Base-by-base conservation (phyloP, 64 coral and sea anemone species). In the Pocillopora verrucosa region DNA sequence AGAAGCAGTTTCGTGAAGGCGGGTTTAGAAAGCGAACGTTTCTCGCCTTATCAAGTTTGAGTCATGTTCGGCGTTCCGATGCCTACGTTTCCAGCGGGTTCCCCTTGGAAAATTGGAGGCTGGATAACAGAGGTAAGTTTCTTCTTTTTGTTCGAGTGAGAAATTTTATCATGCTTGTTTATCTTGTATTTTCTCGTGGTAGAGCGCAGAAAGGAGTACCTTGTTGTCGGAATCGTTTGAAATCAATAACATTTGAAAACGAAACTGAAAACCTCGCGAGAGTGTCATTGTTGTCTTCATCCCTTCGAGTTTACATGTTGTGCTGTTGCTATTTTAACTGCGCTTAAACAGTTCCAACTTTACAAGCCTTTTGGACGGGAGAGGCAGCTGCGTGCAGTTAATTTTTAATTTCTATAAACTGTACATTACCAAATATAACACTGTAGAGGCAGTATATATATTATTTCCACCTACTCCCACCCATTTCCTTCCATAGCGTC, bases 401-500 rank as follows among this genome's bases (percentile, higher is more conserved):
- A 63, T 81, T 81, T 56, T 81, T 81, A 61, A 81, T 61, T 62
- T 81, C 61, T 63, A 20, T 81, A 81, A 81, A 63, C 79, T 34
- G 62, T 1, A 77, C 62, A 4, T 62, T 81, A 17, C 58, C 9
- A 81, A 57, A n/a, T 60, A 61, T 80, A 6, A 59, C 59, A 63
- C 24, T 17, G 61, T 14, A 2, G 73, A 62, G 77, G 59, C 22
- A n/a, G 20, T 11, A 70, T n/a, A 7, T 70, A 9, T n/a, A 25
- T n/a, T 70, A 30, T 70, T n/a, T 0, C 67, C 19, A 30, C 67
- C 20, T 11, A n/a, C 10, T 70, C 0, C 19, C 1, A 10, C 9
- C 4, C 10, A 30, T 70, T 70, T 70, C 25, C 20, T 10, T 26
- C 1, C n/a, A n/a, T 16, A 17, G 4, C 22, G 64, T 65, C 16